Evolutionary conservation across 2,113 vertebrate genomes (phyloP).

Genomic region (Mellivora capensis): DNA sequence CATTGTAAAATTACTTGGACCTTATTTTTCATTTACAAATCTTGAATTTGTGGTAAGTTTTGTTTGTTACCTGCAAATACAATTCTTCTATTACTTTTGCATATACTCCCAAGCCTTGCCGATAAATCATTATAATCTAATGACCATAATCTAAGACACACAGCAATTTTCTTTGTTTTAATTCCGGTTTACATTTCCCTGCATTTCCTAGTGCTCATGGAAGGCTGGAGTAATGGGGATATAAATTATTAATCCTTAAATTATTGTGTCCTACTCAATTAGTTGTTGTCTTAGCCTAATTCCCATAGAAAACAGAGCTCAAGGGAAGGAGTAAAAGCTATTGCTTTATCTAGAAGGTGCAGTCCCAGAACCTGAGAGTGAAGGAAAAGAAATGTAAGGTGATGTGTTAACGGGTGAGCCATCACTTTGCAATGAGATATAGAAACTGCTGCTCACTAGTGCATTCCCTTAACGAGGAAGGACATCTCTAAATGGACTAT

Average conservation of each 20-base stretch:
- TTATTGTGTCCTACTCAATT: not conserved
- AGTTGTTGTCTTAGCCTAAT: not conserved
- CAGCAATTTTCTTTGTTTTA: not conserved
- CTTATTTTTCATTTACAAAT: not conserved
- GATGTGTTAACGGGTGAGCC: rapidly evolving
- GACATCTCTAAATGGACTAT: rapidly evolving
- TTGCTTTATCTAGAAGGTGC: not conserved
- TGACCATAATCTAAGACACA: not conserved
- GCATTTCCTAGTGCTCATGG: not conserved
- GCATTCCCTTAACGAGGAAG: rapidly evolving
- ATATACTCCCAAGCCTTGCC: not conserved
- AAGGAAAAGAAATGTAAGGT: not conserved
- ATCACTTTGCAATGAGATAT: not conserved
- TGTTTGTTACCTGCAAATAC: not conserved
- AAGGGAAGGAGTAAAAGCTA: not conserved
- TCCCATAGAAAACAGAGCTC: not conserved
- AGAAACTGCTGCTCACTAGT: rapidly evolving
- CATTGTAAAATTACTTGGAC: not conserved
- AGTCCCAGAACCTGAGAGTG: not conserved
- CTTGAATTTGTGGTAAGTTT: not conserved
- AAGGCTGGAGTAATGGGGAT: not conserved
- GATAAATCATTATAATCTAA: not conserved
- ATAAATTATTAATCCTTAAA: rapidly evolving
- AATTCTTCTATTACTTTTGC: not conserved
- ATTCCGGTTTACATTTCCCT: not conserved